Percentiles rank a stretch among this genome's conserved stretches.
These are phyloP conservation scores for Macheiramphus alcinus DNA, from an alignment of 2,113 vertebrate genomes.

Conservation along the genomic window DNA sequence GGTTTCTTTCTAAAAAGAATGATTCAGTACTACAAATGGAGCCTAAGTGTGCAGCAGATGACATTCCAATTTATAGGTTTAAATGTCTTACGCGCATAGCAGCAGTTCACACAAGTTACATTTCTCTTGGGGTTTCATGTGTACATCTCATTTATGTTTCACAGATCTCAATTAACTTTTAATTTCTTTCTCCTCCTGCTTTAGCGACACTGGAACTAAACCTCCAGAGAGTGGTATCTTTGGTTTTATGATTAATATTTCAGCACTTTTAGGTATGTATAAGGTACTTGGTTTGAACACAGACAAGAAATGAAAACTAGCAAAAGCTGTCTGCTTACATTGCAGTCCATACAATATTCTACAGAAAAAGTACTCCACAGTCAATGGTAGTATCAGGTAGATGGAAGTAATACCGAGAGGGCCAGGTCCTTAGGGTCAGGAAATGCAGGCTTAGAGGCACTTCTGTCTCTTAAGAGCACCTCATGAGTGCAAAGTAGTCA, in stretches of 20 bases:
- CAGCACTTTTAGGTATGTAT: conserved; percentile 86
- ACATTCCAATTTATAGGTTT: background rate
- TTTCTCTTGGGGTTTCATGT: background rate
- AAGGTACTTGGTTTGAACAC: background rate
- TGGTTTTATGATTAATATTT: conserved; percentile 90
- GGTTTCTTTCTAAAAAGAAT: background rate
- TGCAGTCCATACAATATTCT: background rate
- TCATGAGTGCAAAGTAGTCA: background rate
- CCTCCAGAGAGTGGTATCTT: conserved; percentile 94
- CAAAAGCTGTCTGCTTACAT: background rate
- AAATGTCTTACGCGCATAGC: background rate
- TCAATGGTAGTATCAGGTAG: background rate
- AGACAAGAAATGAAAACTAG: background rate
- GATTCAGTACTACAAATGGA: background rate
- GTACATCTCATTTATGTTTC: background rate
- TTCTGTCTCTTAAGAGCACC: background rate
- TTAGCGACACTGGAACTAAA: conserved; percentile 85
- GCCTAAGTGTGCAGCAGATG: background rate
- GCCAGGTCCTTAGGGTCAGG: background rate
- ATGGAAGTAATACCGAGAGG: background rate
- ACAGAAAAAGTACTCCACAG: background rate
- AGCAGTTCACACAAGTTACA: background rate
- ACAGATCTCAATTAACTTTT: background rate
- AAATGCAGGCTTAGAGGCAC: background rate
- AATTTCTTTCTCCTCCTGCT: conserved; percentile 29